A percentile compares a stretch with the other conserved stretches of the same genome.
phyloP scores from a whole-genome alignment of 2,113 vertebrate species.

The Mustela nigripes region DNA sequence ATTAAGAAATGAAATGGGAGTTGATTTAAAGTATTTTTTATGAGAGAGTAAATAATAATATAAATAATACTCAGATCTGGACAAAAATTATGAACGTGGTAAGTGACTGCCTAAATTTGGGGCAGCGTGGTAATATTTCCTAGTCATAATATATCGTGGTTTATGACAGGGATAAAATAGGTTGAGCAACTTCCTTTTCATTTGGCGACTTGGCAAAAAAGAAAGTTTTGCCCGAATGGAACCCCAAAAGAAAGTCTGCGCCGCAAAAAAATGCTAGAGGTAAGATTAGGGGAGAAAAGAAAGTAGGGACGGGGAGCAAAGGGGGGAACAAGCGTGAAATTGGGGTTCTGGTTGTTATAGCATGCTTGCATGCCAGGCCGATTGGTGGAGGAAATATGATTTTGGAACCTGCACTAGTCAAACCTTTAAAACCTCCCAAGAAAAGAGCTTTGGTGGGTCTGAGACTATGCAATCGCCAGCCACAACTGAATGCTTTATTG shows the following conservation, averaged over 20 bases:
- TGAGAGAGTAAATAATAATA: conserved; percentile 28
- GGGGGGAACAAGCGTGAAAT: background rate
- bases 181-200: background rate
- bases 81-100: background rate
- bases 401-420: conserved; percentile 40
- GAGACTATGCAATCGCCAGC: conserved; percentile 85
- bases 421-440: conserved; percentile 80
- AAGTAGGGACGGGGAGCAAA: background rate
- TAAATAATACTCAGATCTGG: conserved; percentile 1
- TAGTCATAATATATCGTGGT: background rate
- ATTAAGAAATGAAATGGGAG: background rate
- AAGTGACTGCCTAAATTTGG: background rate
- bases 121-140: background rate
- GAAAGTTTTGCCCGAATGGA: background rate
- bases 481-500: conserved; percentile 90
- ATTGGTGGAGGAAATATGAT: conserved; percentile 53
- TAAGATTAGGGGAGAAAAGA: background rate
- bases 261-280: conserved; percentile 19
- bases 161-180: conserved; percentile 14
- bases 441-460: conserved; percentile 82
- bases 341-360: background rate
- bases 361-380: background rate
- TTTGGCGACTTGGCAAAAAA: background rate
- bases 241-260: background rate
- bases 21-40: conserved; percentile 13